Evolutionary conservation across 2,888 invertebrate species (phyloP), one percentile per base, ranked within the genome.

Genomic region (Dorcus hopei): DNA sequence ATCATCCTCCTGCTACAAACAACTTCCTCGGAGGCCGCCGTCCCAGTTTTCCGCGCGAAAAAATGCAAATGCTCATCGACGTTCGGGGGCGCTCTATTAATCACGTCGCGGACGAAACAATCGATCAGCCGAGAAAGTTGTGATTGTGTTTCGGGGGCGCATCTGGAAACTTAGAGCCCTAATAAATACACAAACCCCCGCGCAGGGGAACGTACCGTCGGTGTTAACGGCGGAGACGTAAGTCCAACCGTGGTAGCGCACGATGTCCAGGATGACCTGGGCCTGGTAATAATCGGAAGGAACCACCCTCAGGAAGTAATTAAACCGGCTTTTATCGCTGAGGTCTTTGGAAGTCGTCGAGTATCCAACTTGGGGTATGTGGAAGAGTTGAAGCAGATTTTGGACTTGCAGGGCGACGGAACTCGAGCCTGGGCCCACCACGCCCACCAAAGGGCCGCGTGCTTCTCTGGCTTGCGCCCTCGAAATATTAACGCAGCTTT

Each of bases 231-330:
- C 87, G 45, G 89, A 88, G 42, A 91, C 87, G 75, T 91, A 91
- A 7, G 88, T 90, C 91, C 91, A 91, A 76, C 89, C 88, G 77
- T 86, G 85, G 60, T 82, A 80, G 60, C 81, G 80, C 48, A 89
- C 83, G 60, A 89, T 79, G 70, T 89, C 88, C 63, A 88, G 81
- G 72, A 91, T 84, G 52, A 88, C 87, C 71, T 87, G 85, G 11
- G 90, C 90, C 78, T 91, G 91, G 77, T 87, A 87, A 67, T 83
- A 85, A 79, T 91, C 91, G 0, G 89, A 87, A 9, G 91, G 91
- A 43, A 91, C 90, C 26, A 91, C 90, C 40, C 91, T 82, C 70
- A 90, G 81, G 78, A 91, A 91, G 69, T 89, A 90, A 69, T 87
- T 85, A 79, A 87, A 91, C 63, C 88, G 80, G 64, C 83, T 85